Percentiles rank a stretch among this genome's conserved stretches.
phyloP scores from a whole-genome alignment of 1,140 invertebrate species.

The Triops cancriformis region DNA sequence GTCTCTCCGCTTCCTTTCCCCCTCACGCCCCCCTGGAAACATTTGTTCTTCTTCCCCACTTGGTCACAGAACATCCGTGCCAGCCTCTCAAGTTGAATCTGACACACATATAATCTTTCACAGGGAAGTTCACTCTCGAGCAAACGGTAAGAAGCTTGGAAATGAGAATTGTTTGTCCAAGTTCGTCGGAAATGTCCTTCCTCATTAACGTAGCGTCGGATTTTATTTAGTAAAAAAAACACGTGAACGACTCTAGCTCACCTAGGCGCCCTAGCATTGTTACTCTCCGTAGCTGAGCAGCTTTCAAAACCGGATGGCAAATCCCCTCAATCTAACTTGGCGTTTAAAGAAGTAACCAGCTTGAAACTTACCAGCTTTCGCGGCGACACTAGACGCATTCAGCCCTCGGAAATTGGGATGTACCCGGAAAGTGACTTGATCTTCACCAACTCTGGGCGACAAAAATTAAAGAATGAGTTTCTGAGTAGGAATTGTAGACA shows the following conservation, averaged over 20 bases:
- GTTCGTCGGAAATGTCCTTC: not conserved
- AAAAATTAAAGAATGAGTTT: slow-evolving; percentile 21
- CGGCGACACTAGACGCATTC: slow-evolving; percentile 62
- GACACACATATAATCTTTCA: not conserved
- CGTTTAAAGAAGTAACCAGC: slow-evolving; percentile 18
- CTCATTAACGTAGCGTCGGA: not conserved
- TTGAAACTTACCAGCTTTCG: slow-evolving; percentile 53
- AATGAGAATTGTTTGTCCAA: not conserved
- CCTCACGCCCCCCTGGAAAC: too few species aligned
- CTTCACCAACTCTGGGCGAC: slow-evolving; percentile 54
- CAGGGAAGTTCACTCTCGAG: not conserved
- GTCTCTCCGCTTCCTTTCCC: not conserved
- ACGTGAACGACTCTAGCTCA: not conserved
- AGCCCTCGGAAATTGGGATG: slow-evolving; percentile 56
- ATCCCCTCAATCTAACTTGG: slow-evolving; percentile 8
- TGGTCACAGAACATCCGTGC: not conserved
- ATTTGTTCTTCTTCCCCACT: not conserved
- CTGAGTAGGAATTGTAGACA: not conserved
- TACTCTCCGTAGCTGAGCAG: not conserved
- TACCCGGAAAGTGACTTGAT: slow-evolving; percentile 76
- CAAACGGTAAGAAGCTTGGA: not conserved
- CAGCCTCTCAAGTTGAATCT: not conserved
- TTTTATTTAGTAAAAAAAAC: not conserved
- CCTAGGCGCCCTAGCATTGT: not conserved
- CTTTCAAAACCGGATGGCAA: not conserved